Percentiles rank a stretch among this genome's conserved stretches.
phyloP scores from a whole-genome alignment of 2,888 invertebrate species.

The Argyresthia albistria region DNA sequence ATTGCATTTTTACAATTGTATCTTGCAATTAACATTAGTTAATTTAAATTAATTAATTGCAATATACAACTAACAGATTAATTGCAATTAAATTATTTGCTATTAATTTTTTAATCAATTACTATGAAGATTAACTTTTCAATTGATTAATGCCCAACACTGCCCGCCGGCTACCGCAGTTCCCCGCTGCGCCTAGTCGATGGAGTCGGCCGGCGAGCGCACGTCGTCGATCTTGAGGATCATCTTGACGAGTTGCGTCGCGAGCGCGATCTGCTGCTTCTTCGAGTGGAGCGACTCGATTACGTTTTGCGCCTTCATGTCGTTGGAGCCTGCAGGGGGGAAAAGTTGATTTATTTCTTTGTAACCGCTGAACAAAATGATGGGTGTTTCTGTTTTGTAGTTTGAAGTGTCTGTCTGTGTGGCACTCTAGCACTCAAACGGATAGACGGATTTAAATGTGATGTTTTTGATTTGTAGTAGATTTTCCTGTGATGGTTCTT shows the following conservation, averaged over 20 bases:
- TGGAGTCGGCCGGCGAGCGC: constrained; percentile 70
- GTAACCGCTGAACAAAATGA: too few relatives aligned
- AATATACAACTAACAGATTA: too few relatives aligned
- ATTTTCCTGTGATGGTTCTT: too few relatives aligned
- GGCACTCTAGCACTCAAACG: too few relatives aligned
- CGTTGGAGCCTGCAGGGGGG: constrained; percentile 63
- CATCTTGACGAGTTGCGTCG: constrained; percentile 99
- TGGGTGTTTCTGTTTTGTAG: too few relatives aligned
- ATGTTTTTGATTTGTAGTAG: too few relatives aligned
- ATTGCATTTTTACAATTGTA: background rate
- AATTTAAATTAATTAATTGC: background rate
- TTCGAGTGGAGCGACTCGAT: constrained; percentile 98
- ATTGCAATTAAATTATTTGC: too few relatives aligned
- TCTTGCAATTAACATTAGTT: background rate
- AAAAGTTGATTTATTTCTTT: background rate
- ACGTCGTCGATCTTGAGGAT: constrained; percentile 99
- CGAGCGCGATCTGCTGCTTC: constrained; percentile 96
- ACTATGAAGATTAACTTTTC: too few relatives aligned
- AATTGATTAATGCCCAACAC: too few relatives aligned
- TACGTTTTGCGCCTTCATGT: constrained; percentile 96
- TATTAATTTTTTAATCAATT: too few relatives aligned
- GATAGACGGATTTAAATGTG: too few relatives aligned
- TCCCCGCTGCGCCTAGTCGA: constrained; percentile 26
- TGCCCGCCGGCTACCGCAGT: background rate
- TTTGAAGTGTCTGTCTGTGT: too few relatives aligned